Evolutionary conservation across 1,140 invertebrate genomes (phyloP), one percentile per base, ranked within the genome.

Genomic region (Euborellia annulipes): DNA sequence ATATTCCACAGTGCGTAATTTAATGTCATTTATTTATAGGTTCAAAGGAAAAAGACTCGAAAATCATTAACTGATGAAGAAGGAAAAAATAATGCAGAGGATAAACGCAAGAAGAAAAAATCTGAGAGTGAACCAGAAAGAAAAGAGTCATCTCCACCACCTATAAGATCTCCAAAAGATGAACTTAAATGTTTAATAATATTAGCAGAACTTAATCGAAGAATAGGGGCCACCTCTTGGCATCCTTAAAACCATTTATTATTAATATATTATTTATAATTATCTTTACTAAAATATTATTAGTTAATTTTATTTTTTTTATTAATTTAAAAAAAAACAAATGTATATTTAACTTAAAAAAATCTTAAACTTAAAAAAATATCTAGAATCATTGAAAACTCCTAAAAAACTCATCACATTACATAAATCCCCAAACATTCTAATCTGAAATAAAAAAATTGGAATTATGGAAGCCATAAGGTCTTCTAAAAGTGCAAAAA

Each of bases 161-260:
- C 61, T 49, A 61, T 63, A 48, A 54, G 73, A 41, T 64, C 66
- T 27, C 63, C 65, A 14, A 70, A 73, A 50, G 73, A 72, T 52
- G 69, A 69, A 48, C 57, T 67, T 30, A 69, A 71, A 9, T 74
- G 68, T 54, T 66, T 69, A 3, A 65, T 79, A 9, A 79, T 83
- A 54, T 60, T 83, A n/a, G 68, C 72, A 44, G 79, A 82, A 59
- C 65, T 83, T 19, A 82, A 83, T 55, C 70, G 77, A 36, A 82
- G 82, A 64, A 73, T 82, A 67, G 59, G 65, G 19, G 61, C 72
- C 21, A 76, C 79, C 40, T 75, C 71, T 1, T 82, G 78, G 78
- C 76, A 75, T 50, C 76, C 76, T 16, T 27, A 27, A 27, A n/a
- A n/a, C n/a, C n/a, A n/a, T n/a, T n/a, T n/a, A n/a, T n/a, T n/a